A percentile compares a stretch with the other conserved stretches of the same genome.
Conservation (phyloP, 1,140 invertebrate species). For the Brachionus rotundiformis region DNA sequence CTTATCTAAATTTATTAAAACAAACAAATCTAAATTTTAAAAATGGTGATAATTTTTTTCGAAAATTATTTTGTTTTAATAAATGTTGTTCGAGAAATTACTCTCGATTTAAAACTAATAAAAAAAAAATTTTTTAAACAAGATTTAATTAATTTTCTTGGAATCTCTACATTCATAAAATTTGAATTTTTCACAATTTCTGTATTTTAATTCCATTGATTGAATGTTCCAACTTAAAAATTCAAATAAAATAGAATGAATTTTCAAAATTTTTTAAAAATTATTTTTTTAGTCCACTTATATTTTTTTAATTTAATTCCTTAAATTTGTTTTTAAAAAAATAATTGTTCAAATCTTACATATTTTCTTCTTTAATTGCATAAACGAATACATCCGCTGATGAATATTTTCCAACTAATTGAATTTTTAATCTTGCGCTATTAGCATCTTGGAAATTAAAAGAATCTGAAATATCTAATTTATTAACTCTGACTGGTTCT, state of each 20-base stretch:
- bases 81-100: neutral
- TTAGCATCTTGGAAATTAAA: conserved; percentile 43
- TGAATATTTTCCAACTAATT: neutral
- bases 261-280: neutral
- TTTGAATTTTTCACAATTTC: conserved; percentile 11
- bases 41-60: no score
- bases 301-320: no score
- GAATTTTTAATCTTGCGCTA: conserved; percentile 43
- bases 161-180: neutral
- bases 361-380: neutral
- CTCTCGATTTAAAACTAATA: neutral
- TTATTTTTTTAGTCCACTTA: neutral
- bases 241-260: neutral
- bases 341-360: no score
- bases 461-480: neutral
- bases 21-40: no score
- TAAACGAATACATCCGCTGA: neutral
- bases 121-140: neutral
- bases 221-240: conserved; percentile 17
- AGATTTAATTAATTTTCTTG: neutral
- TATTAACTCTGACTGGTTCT: neutral
- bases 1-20: no score
- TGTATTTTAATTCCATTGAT: conserved; percentile 15
- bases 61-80: no score
- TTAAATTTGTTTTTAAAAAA: no score